Conservation (phyloP, 2,797 vertebrate genomes). For the Moxostoma hubbsi region DNA sequence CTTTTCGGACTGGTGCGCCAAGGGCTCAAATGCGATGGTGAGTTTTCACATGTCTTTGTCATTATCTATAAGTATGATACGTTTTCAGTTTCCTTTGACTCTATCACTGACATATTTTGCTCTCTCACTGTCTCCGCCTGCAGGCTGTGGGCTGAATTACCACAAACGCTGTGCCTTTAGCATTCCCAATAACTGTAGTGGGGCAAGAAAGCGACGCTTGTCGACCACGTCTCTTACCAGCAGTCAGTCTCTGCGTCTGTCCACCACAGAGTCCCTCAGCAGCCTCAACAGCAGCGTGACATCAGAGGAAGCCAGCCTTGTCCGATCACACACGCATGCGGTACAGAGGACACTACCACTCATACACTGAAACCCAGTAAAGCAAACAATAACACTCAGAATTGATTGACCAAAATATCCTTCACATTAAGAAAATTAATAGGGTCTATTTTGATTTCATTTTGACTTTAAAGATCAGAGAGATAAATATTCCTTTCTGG, state of each 20-base stretch:
- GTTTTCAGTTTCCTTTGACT: not conserved
- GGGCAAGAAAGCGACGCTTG: conserved; percentile 86
- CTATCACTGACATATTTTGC: too few relatives aligned
- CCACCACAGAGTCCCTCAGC: conserved; percentile 81
- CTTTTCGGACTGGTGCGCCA: conserved; percentile 91
- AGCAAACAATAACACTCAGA: too few relatives aligned
- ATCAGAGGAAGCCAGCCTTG: conserved; percentile 75
- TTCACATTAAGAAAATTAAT: too few relatives aligned
- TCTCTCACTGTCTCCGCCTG: conserved; percentile 63
- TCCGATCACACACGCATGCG: conserved; percentile 81
- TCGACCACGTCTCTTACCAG: conserved; percentile 88
- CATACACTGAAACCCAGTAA: too few relatives aligned
- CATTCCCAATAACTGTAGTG: conserved; percentile 93
- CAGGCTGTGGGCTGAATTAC: conserved; percentile 93
- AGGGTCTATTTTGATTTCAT: too few relatives aligned
- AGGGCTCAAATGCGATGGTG: conserved; percentile 92
- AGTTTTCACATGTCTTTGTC: conserved; percentile 50
- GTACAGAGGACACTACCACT: conserved; percentile 56
- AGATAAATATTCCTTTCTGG: too few relatives aligned
- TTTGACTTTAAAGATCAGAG: too few relatives aligned
- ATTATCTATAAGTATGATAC: not conserved
- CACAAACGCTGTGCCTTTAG: conserved; percentile 94
- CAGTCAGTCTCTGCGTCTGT: conserved; percentile 84
- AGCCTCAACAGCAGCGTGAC: conserved; percentile 71
- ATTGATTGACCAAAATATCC: too few relatives aligned